Evolutionary conservation across 2,113 vertebrate species (phyloP).

Genomic region (Sapajus apella): DNA sequence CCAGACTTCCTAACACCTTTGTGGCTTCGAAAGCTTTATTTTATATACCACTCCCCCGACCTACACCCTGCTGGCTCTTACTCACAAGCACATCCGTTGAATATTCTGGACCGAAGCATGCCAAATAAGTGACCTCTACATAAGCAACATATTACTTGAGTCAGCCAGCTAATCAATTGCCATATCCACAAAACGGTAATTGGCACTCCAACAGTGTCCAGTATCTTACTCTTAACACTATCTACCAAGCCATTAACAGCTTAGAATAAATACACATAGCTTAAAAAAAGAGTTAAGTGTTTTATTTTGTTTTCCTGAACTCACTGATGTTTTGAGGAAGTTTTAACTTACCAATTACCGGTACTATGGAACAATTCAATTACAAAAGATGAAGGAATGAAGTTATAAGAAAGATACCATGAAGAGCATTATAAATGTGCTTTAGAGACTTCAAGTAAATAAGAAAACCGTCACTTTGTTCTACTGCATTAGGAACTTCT

Average conservation of each 20-base stretch:
- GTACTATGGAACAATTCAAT: not conserved
- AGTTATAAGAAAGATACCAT: not conserved
- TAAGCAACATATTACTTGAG: not conserved
- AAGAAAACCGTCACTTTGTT: slow-evolving; percentile 78
- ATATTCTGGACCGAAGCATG: not conserved
- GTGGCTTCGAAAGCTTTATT: not conserved
- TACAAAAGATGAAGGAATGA: not conserved
- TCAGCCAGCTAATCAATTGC: not conserved
- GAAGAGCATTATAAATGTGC: not conserved
- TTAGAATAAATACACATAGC: not conserved
- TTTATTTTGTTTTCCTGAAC: not conserved
- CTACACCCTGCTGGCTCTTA: not conserved
- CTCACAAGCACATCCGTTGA: not conserved
- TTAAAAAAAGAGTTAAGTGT: not conserved
- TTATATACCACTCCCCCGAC: not conserved
- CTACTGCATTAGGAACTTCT: slow-evolving; percentile 81
- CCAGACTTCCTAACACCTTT: not conserved
- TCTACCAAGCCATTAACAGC: not conserved
- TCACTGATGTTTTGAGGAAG: slow-evolving; percentile 24
- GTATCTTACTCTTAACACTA: not conserved
- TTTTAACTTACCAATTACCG: slow-evolving; percentile 14
- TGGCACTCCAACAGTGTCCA: not conserved
- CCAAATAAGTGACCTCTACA: not conserved
- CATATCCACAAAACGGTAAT: not conserved
- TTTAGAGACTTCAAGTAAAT: slow-evolving; percentile 67